phyloP scores from a whole-genome alignment of 2,797 vertebrate species.

The Hypotaenidia philippensis region DNA sequence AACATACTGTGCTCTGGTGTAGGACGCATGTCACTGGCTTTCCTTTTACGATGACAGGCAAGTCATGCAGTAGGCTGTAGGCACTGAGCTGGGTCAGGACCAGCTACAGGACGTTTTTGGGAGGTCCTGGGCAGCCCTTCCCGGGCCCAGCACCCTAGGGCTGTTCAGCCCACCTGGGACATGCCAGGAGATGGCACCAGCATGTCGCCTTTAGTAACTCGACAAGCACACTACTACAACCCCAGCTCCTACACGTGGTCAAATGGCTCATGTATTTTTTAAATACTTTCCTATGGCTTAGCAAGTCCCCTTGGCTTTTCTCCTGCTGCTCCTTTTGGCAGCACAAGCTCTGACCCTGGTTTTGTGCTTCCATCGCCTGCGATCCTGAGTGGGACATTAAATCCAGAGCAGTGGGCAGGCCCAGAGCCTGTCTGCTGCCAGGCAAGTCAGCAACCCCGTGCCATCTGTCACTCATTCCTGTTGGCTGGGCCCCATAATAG shows the following conservation, averaged over 20 bases:
- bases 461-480: rapidly evolving
- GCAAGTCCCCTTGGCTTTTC: not conserved
- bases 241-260: rapidly evolving
- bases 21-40: not conserved
- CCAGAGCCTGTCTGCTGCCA: rapidly evolving
- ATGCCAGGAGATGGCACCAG: not conserved
- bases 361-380: rapidly evolving
- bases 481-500: rapidly evolving
- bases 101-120: rapidly evolving
- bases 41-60: rapidly evolving
- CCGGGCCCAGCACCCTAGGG: rapidly evolving
- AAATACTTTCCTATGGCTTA: not conserved
- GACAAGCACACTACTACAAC: not conserved
- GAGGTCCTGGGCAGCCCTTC: not conserved
- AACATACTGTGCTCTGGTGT: rapidly evolving
- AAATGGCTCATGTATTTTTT: not conserved
- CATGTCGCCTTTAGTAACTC: rapidly evolving
- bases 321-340: not conserved
- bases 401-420: rapidly evolving
- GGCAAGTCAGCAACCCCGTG: rapidly evolving
- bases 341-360: not conserved
- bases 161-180: rapidly evolving
- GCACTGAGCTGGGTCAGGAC: not conserved
- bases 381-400: no score
- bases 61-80: rapidly evolving